Evolutionary conservation across 2,888 invertebrate species (phyloP), one percentile per base, ranked within the genome.

Genomic region (Chymomyza procnemis): DNA sequence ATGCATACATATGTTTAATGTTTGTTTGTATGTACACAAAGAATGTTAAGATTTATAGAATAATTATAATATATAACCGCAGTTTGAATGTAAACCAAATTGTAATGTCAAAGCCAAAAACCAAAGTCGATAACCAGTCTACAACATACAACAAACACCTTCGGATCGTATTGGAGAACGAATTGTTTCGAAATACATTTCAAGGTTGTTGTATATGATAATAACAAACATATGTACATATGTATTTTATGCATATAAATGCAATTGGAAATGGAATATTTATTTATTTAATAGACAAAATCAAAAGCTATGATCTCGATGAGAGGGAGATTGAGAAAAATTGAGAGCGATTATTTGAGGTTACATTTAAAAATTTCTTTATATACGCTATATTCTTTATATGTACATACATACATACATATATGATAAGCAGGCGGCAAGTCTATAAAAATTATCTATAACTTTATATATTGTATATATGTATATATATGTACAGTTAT

Each of bases 171-270:
- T 41, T 41, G 34, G 6, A 59, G 65, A 77, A 70, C 18, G 50
- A 50, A 50, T 19, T 50, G 1, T 8, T 1, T 50, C 75, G 41
- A 47, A 68, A 81, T 74, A 64, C 76, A 69, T 76, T 76, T 76
- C 85, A 79, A 81, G 82, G 79, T 79, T 71, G 74, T 12, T 41
- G 12, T 41, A n/a, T n/a, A n/a, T n/a, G n/a, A n/a, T 21, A 50
- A 52, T 22, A 56, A 26, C 8, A 26, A 26, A 16, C 12, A 18
- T 47, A 54, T 30, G 21, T 48, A 19, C 47, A 16, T 55, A 47
- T 18, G n/a, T n/a, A n/a, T n/a, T n/a, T n/a, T n/a, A n/a, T n/a
- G n/a, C n/a, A n/a, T n/a, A n/a, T n/a, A n/a, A n/a, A n/a, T n/a
- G n/a, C n/a, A n/a, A n/a, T 30, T 55, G 14, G 16, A 26, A 58